These are phyloP conservation scores for Phylloscopus whistleri DNA, from an alignment of 2,113 vertebrate species.

Conservation along the genomic window DNA sequence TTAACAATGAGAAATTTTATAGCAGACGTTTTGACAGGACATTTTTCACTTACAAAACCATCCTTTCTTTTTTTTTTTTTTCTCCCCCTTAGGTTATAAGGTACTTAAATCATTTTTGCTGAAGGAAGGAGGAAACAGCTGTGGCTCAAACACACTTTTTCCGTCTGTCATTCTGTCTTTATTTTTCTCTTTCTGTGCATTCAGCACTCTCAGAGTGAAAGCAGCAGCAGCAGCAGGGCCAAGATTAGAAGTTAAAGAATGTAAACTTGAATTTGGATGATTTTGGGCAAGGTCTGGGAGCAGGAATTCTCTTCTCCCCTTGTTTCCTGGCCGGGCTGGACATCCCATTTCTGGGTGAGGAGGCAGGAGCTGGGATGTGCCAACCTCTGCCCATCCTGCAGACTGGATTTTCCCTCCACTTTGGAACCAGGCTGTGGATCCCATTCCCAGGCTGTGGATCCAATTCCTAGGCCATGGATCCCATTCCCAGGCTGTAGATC, in stretches of 20 bases:
- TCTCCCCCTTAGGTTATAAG: conserved; percentile 51
- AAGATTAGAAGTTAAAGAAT: conserved; percentile 31
- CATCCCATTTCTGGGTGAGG: background rate
- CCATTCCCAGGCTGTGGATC: no score
- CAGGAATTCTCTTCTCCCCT: background rate
- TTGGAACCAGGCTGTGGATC: background rate
- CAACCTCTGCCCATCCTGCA: background rate
- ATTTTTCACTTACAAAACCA: conserved; percentile 64
- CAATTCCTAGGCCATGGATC: background rate
- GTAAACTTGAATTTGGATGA: conserved; percentile 8
- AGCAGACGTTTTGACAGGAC: conserved; percentile 49
- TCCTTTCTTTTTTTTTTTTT: background rate
- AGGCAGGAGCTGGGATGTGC: background rate
- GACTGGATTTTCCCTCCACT: background rate
- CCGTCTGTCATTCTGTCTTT: conserved; percentile 10
- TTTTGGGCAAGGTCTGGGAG: background rate
- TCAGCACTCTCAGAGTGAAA: conserved; percentile 21
- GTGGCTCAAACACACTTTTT: conserved; percentile 59
- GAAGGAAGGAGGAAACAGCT: conserved; percentile 75
- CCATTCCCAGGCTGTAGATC: background rate
- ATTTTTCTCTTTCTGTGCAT: conserved; percentile 26
- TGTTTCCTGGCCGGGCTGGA: background rate
- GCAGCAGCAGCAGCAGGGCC: background rate
- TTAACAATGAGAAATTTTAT: conserved; percentile 57
- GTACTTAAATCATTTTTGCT: conserved; percentile 67